These are phyloP conservation scores for Andrena marginata DNA, from an alignment of 2,888 invertebrate genomes.

Conservation along the genomic window DNA sequence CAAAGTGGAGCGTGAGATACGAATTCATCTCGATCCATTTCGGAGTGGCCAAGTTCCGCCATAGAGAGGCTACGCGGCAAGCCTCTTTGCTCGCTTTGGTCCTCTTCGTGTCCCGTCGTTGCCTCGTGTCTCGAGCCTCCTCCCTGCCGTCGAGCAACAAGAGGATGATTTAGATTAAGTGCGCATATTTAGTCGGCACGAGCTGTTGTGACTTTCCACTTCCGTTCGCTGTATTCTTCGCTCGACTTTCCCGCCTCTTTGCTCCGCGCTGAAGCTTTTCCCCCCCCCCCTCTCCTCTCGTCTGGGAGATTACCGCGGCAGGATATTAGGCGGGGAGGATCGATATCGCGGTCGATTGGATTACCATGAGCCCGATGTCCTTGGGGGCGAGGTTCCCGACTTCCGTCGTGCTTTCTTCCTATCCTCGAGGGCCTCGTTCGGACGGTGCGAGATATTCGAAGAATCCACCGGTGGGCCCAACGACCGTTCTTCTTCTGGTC, in stretches of 20 bases:
- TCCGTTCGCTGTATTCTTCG: slow-evolving; percentile 53
- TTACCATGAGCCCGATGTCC: slow-evolving; percentile 24
- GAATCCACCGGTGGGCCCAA: slow-evolving; percentile 76
- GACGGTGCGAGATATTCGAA: slow-evolving; percentile 75
- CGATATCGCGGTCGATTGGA: slow-evolving; percentile 29
- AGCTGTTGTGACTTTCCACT: slow-evolving; percentile 68
- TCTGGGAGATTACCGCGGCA: not conserved
- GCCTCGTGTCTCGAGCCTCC: slow-evolving; percentile 24
- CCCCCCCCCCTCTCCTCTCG: not conserved
- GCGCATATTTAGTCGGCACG: slow-evolving; percentile 61
- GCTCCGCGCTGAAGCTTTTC: not conserved
- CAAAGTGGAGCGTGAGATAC: too few relatives aligned
- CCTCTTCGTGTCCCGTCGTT: slow-evolving; percentile 26
- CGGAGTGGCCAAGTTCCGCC: slow-evolving; percentile 16
- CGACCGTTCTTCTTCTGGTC: slow-evolving; percentile 57
- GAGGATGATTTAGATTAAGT: slow-evolving; percentile 72
- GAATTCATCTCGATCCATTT: slow-evolving; percentile 21
- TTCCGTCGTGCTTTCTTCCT: slow-evolving; percentile 67
- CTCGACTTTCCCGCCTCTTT: not conserved
- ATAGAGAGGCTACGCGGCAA: slow-evolving; percentile 21
- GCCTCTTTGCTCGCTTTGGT: slow-evolving; percentile 28
- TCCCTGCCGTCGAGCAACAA: slow-evolving; percentile 59
- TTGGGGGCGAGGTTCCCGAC: slow-evolving; percentile 55
- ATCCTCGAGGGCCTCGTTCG: slow-evolving; percentile 60
- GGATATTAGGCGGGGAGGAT: not conserved